Percentiles rank a stretch among this genome's conserved stretches.
phyloP scores from a whole-genome alignment of 2,888 invertebrate genomes.

The Frankliniella fusca region DNA sequence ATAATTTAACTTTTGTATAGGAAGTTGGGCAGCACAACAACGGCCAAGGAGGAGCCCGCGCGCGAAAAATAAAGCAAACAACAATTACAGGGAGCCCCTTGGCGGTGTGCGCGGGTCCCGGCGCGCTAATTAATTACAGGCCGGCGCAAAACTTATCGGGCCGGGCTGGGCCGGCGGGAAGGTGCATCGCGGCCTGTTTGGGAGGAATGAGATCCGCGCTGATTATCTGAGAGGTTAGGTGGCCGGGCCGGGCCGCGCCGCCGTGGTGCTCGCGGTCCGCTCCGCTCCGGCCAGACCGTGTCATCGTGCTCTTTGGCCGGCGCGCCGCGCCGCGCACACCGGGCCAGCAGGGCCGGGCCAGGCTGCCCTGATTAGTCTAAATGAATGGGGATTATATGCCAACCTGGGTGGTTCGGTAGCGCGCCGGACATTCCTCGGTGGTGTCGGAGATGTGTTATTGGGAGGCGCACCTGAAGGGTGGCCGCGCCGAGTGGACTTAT shows the following conservation, averaged over 20 bases:
- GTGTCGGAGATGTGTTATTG: conserved; percentile 15
- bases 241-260: too few species aligned
- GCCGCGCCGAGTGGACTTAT: not conserved
- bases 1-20: too few species aligned
- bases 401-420: conserved; percentile 18
- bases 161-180: not conserved
- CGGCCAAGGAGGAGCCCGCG: too few species aligned
- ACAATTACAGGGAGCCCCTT: too few species aligned
- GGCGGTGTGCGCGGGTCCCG: too few species aligned
- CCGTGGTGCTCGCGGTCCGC: too few species aligned
- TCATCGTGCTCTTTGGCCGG: not conserved
- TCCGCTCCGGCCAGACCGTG: not conserved
- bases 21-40: too few species aligned
- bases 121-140: not conserved
- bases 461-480: not conserved
- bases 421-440: not conserved
- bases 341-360: not conserved
- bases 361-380: conserved; percentile 2
- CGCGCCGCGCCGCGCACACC: not conserved
- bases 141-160: not conserved
- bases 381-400: conserved; percentile 12
- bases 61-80: too few species aligned
- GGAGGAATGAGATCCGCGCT: not conserved
- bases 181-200: not conserved
- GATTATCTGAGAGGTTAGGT: not conserved